Conservation (phyloP, 2,797 vertebrate species). For the Channa striata region DNA sequence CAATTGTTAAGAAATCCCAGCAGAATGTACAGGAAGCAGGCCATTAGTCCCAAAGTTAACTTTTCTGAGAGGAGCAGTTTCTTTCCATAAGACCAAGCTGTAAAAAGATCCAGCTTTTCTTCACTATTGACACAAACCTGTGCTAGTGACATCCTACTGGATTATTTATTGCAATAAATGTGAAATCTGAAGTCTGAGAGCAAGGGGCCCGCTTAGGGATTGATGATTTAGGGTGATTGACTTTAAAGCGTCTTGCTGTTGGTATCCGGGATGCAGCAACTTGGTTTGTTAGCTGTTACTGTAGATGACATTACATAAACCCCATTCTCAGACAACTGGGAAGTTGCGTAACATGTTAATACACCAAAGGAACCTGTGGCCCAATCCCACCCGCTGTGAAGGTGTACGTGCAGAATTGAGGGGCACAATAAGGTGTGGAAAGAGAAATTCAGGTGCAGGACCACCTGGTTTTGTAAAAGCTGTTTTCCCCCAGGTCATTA, state of each 20-base stretch:
- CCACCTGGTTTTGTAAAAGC: too few species aligned
- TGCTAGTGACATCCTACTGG: background rate
- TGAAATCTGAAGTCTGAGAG: constrained; percentile 19
- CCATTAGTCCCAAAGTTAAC: constrained; percentile 10
- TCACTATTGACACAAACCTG: background rate
- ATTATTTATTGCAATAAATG: constrained; percentile 27
- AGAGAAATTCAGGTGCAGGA: too few species aligned
- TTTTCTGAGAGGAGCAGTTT: background rate
- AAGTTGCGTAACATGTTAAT: too few species aligned
- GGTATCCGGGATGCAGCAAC: constrained; percentile 16
- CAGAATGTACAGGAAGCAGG: constrained; percentile 3
- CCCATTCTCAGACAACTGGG: too few species aligned
- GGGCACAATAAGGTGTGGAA: too few species aligned
- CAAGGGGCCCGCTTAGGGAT: background rate
- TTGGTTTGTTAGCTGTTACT: constrained; percentile 10
- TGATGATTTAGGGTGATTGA: constrained; percentile 7
- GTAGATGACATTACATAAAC: background rate
- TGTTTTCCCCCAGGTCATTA: too few species aligned
- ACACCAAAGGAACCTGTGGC: too few species aligned
- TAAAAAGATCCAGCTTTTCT: background rate
- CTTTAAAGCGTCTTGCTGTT: constrained; percentile 25
- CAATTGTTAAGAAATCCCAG: constrained; percentile 30
- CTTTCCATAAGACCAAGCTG: background rate
- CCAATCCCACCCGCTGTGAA: too few species aligned
- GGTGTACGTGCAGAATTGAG: too few species aligned